Percentiles rank a stretch among this genome's conserved stretches.
These are phyloP conservation scores for Urocynchramus pylzowi DNA, from an alignment of 2,113 vertebrate species.

Conservation along the genomic window DNA sequence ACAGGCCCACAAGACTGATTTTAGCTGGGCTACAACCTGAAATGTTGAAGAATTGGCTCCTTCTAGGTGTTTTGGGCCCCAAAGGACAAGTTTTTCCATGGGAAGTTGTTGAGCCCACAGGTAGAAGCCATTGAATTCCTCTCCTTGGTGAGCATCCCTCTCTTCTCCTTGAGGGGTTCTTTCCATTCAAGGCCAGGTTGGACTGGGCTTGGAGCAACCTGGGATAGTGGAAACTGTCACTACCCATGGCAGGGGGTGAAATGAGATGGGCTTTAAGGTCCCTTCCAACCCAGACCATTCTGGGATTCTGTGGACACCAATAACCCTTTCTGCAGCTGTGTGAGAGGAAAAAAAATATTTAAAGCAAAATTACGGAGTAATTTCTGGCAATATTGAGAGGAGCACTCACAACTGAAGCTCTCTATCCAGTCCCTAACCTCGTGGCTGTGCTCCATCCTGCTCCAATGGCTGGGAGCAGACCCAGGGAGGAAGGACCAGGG, in stretches of 20 bases:
- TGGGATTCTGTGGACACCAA: background rate
- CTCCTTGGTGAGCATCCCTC: background rate
- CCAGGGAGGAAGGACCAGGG: background rate
- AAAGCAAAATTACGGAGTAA: rapidly evolving
- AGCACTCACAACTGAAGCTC: background rate
- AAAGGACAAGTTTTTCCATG: background rate
- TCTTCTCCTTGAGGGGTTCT: background rate
- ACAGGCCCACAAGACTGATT: background rate
- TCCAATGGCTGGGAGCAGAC: background rate
- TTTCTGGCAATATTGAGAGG: background rate
- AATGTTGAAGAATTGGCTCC: background rate
- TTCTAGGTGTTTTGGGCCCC: background rate
- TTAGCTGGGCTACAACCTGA: background rate
- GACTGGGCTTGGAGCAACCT: background rate
- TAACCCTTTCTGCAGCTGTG: background rate
- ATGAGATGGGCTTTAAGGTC: background rate
- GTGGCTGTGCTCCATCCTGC: background rate
- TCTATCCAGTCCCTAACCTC: background rate
- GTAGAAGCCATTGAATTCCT: background rate
- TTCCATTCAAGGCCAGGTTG: background rate
- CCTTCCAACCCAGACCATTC: background rate
- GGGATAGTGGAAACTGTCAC: background rate
- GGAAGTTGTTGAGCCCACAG: background rate
- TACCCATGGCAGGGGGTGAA: background rate
- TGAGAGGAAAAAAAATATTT: background rate